Percentiles rank a stretch among this genome's conserved stretches.
Evolutionary conservation across 2,113 vertebrate genomes (phyloP).

Genomic region (Heterotis niloticus): DNA sequence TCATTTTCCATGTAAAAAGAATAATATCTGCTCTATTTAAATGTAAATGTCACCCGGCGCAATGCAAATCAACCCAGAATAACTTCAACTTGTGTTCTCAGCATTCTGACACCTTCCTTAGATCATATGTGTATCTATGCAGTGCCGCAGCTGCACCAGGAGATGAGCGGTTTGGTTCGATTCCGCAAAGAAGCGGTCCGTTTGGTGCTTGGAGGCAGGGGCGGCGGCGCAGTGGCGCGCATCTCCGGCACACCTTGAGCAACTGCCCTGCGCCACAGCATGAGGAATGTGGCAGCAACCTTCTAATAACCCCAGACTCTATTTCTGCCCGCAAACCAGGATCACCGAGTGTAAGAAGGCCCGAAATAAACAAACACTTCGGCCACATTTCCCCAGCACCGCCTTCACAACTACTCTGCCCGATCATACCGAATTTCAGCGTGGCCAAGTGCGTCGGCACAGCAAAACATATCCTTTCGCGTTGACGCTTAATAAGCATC

Average conservation of each 20-base stretch:
- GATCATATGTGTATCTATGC: background rate
- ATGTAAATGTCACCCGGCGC: no score
- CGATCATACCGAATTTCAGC: background rate
- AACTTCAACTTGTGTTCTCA: background rate
- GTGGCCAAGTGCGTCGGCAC: background rate
- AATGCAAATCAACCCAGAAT: background rate
- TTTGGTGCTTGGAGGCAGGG: background rate
- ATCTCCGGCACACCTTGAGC: background rate
- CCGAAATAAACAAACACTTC: background rate
- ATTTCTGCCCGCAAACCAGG: slow-evolving; percentile 13
- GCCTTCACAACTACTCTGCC: background rate
- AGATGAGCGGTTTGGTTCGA: background rate
- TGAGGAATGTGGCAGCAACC: background rate
- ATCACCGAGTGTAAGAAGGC: background rate
- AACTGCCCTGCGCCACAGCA: background rate
- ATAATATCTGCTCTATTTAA: no score
- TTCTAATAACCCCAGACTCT: slow-evolving; percentile 6
- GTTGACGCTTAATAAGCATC: no score
- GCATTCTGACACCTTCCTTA: background rate
- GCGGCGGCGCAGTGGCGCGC: background rate
- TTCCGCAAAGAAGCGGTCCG: background rate
- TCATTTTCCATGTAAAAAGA: no score
- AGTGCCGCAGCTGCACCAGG: background rate
- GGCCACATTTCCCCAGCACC: background rate
- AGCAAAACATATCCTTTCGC: background rate